Evolutionary conservation across 2,888 invertebrate species (phyloP), one percentile per base, ranked within the genome.

Genomic region (Parelbella ahira): DNA sequence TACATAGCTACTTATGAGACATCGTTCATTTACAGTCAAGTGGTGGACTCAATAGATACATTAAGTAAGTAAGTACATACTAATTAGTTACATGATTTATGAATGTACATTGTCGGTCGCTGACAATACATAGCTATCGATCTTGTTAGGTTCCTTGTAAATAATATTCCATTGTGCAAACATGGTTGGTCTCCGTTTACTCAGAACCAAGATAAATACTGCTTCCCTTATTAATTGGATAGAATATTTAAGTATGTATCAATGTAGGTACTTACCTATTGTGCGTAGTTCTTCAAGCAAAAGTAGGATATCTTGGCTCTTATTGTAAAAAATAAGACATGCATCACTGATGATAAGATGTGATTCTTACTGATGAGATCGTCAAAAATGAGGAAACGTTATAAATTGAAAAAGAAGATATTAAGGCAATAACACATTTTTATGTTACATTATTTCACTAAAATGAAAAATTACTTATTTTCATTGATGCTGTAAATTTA

Each of bases 11-110:
- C 32, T 32, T 25, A 36, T 36, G 25, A 36, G 34, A n/a, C 37
- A 8, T 6, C 27, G 12, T 23, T 37, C 45, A 45, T 55, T 53
- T 48, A 48, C 34, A 55, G 44, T 47, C 54, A 42, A 39, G 45
- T 36, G 42, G 33, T 46, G 54, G 51, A 37, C 49, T 44, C 49
- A 49, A 55, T 51, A 46, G 50, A 46, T 53, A 48, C 48, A n/a
- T 51, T 51, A 42, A 29, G 48, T 48, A 37, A 46, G 48, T 47
- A 41, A 38, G 48, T 43, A 50, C 51, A 54, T 56, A 56, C 57
- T 56, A 57, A 57, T 57, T 56, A 56, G 44, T 27, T 44, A 18
- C 30, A 42, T 46, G 54, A 51, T 49, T 47, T 42, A 49, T 45
- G 47, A 47, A 42, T 36, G 23, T 36, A 36, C 28, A 32, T 28